These are phyloP conservation scores for Stichodactyla helianthus DNA, from an alignment of 64 coral and sea anemone genomes.

Conservation along the genomic window DNA sequence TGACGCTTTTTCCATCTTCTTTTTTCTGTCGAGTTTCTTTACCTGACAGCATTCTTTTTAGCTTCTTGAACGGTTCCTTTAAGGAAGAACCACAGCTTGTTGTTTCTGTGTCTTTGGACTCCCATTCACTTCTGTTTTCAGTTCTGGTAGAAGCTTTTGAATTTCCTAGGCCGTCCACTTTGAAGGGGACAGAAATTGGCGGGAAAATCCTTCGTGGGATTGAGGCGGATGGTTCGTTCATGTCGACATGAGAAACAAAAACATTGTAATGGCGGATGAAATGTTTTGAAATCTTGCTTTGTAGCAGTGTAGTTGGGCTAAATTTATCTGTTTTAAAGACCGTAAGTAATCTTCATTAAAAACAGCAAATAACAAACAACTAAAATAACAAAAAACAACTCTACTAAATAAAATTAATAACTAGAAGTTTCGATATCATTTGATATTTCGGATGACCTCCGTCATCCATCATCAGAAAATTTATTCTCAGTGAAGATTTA, in stretches of 20 bases:
- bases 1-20: background rate
- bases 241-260: background rate
- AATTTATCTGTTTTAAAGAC: too few species aligned
- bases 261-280: background rate
- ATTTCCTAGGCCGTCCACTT: background rate
- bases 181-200: background rate
- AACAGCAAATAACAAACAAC: too few species aligned
- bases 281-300: background rate
- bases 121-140: background rate
- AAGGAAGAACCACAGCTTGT: background rate
- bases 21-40: background rate
- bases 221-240: background rate
- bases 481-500: too few species aligned
- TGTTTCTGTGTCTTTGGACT: background rate
- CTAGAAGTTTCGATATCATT: too few species aligned
- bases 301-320: too few species aligned
- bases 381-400: too few species aligned
- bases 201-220: background rate
- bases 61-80: background rate
- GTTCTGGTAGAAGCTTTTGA: background rate
- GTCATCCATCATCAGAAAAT: too few species aligned
- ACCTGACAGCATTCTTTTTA: background rate
- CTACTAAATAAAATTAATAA: too few species aligned
- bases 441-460: too few species aligned
- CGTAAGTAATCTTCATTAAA: too few species aligned